Base-by-base conservation (phyloP, 1,140 invertebrate species). In the Drosophila willistoni region DNA sequence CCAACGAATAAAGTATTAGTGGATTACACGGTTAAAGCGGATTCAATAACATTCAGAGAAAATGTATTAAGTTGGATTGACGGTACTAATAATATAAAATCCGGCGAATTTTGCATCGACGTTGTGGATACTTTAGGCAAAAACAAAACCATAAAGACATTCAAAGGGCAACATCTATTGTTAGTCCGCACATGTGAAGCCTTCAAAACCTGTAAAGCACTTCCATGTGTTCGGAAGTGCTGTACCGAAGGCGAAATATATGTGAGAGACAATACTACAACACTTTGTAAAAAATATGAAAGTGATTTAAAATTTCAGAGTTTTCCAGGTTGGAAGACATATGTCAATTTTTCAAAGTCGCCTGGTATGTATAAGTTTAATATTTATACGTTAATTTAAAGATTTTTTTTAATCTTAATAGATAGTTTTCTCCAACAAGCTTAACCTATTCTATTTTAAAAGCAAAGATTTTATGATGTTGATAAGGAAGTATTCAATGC, bases 161-260 rank as follows among this genome's bases (percentile, higher is more conserved):
- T 51, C 4, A 51, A 51, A 22, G 10, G 17, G 9, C 17, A 4
- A n/a, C 44, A 10, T 0, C 1, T 22, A 1, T 85, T 67, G 63
- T 9, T 89, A 13, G 51, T 89, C 17, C 81, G 81, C n/a, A 64
- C 65, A 81, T 97, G 86, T 61, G 55, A 83, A 56, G 41, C 71
- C 19, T 19, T 39, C 9, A 22, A 62, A 55, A 63, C 81, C 47
- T 90, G 86, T 59, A 65, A 72, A 17, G 36, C 56, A 0, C 19
- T 90, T 1, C 73, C 86, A 0, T 93, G 93, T 29, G 42, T 94
- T 39, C 80, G 91, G 9, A 93, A 92, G 55, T 94, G 93, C 72
- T 93, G 93, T 69, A 64, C 29, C n/a, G 64, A 78, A 22, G 82
- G 90, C 12, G 71, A 93, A 76, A 73, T 92, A 13, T 71, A 93